Percentiles rank a stretch among this genome's conserved stretches.
Evolutionary conservation across 2,888 invertebrate genomes (phyloP).

Genomic region (Oligia fasciuncula): DNA sequence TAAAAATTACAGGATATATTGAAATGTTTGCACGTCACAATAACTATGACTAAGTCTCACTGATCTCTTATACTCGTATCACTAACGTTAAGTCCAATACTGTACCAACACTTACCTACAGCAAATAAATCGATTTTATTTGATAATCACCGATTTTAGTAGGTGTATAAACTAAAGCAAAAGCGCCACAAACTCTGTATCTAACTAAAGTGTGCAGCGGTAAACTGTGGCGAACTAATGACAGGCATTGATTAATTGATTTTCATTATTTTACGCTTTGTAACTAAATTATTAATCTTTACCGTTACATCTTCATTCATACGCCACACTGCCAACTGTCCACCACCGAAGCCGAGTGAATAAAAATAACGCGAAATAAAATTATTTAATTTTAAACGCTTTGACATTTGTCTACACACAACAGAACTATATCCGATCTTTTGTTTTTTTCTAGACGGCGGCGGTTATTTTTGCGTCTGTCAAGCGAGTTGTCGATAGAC

Average conservation of each 20-base stretch:
- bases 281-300: conserved; percentile 17
- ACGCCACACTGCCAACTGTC: conserved; percentile 21
- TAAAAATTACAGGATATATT: not conserved
- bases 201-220: not conserved
- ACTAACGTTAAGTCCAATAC: not conserved
- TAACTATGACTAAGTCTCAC: not conserved
- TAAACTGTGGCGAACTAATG: conserved; percentile 17
- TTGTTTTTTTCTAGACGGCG: conserved; percentile 74
- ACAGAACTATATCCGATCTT: conserved; percentile 80
- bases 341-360: conserved; percentile 43
- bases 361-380: conserved; percentile 66
- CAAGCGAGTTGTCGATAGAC: conserved; percentile 79
- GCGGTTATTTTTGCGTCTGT: conserved; percentile 79
- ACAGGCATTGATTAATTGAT: conserved; percentile 40
- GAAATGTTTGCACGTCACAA: not conserved
- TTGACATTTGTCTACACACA: conserved; percentile 79
- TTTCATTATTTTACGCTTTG: conserved; percentile 36
- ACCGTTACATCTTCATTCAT: conserved; percentile 46
- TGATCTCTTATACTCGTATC: not conserved
- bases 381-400: conserved; percentile 75
- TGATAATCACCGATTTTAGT: not conserved
- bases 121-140: not conserved
- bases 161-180: not conserved
- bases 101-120: not conserved
- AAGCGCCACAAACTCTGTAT: not conserved